These are phyloP conservation scores for Drosophila busckii DNA, from an alignment of 1,140 invertebrate genomes.

Conservation along the genomic window DNA sequence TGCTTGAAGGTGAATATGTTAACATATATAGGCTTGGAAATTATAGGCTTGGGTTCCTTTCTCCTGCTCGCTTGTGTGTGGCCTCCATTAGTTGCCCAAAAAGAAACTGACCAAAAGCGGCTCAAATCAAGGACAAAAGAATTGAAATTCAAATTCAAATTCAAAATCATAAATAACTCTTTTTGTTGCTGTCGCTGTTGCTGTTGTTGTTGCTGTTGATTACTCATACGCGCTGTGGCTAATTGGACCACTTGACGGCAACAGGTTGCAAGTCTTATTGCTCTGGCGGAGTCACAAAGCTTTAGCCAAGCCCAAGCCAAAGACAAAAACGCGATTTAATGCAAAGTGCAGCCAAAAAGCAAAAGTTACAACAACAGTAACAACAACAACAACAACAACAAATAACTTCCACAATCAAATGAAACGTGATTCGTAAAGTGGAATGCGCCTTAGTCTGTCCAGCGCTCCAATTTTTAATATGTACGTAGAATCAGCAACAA, in stretches of 20 bases:
- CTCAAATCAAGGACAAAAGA: slow-evolving; percentile 63
- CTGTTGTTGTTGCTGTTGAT: slow-evolving; percentile 34
- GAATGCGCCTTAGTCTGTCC: slow-evolving; percentile 45
- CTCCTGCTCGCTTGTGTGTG: background rate
- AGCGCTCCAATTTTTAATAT: slow-evolving; percentile 55
- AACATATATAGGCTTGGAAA: no score
- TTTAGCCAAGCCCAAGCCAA: slow-evolving; percentile 54
- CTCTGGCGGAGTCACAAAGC: no score
- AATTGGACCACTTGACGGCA: slow-evolving; percentile 54
- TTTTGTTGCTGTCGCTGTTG: slow-evolving; percentile 28
- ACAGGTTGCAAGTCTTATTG: slow-evolving; percentile 55
- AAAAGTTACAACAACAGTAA: slow-evolving; percentile 32
- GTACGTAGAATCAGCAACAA: slow-evolving; percentile 46
- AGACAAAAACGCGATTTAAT: slow-evolving; percentile 10
- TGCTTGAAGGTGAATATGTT: background rate
- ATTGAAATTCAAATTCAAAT: slow-evolving; percentile 59
- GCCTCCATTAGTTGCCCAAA: slow-evolving; percentile 13
- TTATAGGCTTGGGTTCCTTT: no score
- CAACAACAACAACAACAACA: slow-evolving; percentile 34
- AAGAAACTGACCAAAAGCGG: slow-evolving; percentile 32
- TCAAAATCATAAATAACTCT: slow-evolving; percentile 68
- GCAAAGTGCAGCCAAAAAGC: slow-evolving; percentile 58
- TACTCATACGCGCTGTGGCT: slow-evolving; percentile 61
- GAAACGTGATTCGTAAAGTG: slow-evolving; percentile 49
- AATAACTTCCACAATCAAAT: slow-evolving; percentile 53